phyloP scores from a whole-genome alignment of 2,797 vertebrate species.

The Manis javanica region DNA sequence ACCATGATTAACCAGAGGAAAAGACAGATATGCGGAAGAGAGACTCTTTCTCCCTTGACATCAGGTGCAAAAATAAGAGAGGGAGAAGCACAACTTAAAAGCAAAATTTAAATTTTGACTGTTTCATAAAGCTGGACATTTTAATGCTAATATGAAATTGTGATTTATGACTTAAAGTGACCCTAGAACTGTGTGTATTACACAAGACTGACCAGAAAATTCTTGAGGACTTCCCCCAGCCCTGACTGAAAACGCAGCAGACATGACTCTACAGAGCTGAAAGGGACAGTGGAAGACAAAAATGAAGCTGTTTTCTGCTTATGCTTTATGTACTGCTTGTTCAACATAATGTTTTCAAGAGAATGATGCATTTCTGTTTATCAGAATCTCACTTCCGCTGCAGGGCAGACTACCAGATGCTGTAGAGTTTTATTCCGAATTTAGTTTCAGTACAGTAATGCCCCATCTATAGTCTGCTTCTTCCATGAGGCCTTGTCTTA shows the following conservation, averaged over 20 bases:
- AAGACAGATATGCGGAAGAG: neutral
- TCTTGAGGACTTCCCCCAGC: neutral
- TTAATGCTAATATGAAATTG: constrained; percentile 18
- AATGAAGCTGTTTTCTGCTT: neutral
- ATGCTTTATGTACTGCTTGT: neutral
- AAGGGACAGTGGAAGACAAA: neutral
- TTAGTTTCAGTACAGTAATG: neutral
- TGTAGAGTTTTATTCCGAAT: neutral
- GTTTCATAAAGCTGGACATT: neutral
- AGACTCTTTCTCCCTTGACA: neutral
- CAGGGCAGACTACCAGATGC: neutral
- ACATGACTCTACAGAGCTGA: neutral
- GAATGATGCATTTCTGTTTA: neutral
- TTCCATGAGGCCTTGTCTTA: neutral
- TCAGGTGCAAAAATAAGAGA: neutral
- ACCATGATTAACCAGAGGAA: neutral
- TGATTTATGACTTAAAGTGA: neutral
- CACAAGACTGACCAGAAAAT: neutral
- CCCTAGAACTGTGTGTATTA: neutral
- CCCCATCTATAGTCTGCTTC: neutral
- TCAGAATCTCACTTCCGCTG: neutral
- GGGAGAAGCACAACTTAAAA: neutral
- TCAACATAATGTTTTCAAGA: neutral
- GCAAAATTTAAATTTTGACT: neutral
- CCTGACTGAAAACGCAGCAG: neutral